These are phyloP conservation scores for Pygoscelis adeliae DNA, from an alignment of 2,113 vertebrate species.

Conservation along the genomic window DNA sequence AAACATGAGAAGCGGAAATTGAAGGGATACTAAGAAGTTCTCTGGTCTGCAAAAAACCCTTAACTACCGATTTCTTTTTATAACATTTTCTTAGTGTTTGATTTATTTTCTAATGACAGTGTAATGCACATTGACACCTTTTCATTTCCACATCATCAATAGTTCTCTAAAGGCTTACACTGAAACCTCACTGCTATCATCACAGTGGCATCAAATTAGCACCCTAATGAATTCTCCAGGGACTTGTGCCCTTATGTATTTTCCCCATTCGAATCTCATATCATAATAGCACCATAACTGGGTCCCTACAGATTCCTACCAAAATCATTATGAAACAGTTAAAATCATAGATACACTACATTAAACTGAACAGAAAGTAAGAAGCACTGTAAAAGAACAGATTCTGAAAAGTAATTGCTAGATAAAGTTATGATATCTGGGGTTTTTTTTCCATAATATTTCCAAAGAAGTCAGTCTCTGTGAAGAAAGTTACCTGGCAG, in stretches of 20 bases:
- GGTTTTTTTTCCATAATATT: not conserved
- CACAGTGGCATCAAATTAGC: slow-evolving; percentile 45
- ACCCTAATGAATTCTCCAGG: slow-evolving; percentile 47
- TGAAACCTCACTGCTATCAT: slow-evolving; percentile 41
- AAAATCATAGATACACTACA: not conserved
- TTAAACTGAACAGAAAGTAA: slow-evolving; percentile 12
- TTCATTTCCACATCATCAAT: slow-evolving; percentile 36
- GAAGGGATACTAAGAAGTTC: not conserved
- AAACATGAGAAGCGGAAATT: rapidly evolving
- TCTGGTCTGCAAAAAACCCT: not conserved
- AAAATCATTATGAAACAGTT: slow-evolving; percentile 37
- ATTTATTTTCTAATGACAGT: not conserved
- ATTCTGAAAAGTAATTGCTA: slow-evolving; percentile 11
- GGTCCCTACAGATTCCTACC: slow-evolving; percentile 25
- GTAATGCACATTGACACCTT: slow-evolving; percentile 11
- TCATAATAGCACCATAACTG: slow-evolving; percentile 45
- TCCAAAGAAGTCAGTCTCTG: not conserved
- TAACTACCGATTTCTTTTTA: not conserved
- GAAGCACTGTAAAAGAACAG: not conserved
- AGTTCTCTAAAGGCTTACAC: slow-evolving; percentile 25
- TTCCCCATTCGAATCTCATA: slow-evolving; percentile 38
- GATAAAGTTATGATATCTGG: not conserved
- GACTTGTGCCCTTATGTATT: slow-evolving; percentile 28
- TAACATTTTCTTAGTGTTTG: not conserved
- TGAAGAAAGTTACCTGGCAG: not conserved